Evolutionary conservation across 2,888 invertebrate species (phyloP).

Genomic region (Physocephala rufipes): DNA sequence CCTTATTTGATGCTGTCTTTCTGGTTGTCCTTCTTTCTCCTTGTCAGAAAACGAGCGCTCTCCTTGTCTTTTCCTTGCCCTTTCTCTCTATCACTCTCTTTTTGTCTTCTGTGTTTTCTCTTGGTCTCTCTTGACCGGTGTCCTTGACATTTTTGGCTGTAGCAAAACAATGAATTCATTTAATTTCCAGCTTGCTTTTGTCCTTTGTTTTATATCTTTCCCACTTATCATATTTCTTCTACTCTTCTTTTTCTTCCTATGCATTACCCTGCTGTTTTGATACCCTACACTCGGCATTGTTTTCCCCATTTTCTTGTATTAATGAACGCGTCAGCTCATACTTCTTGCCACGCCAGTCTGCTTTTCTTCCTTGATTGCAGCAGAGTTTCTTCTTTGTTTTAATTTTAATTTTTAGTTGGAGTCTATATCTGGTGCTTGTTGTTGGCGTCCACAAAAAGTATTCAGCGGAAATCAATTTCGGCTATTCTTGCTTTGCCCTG

Average conservation of each 20-base stretch:
- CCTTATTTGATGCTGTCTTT: background rate
- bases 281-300: background rate
- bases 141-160: slow-evolving; percentile 21
- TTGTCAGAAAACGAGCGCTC: background rate
- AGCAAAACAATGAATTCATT: slow-evolving; percentile 8
- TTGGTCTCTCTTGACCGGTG: no score
- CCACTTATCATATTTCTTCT: background rate
- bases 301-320: background rate
- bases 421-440: background rate
- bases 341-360: background rate
- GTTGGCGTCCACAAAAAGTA: background rate
- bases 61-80: background rate
- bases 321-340: background rate
- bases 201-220: background rate
- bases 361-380: background rate
- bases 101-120: background rate
- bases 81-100: background rate
- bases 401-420: background rate
- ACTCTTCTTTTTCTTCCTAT: background rate
- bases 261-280: no score
- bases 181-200: background rate
- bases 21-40: background rate
- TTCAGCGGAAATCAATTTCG: background rate
- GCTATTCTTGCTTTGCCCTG: background rate
- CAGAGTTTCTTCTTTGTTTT: background rate